phyloP scores from a whole-genome alignment of 1,140 invertebrate genomes.

The Drosophila sproati region DNA sequence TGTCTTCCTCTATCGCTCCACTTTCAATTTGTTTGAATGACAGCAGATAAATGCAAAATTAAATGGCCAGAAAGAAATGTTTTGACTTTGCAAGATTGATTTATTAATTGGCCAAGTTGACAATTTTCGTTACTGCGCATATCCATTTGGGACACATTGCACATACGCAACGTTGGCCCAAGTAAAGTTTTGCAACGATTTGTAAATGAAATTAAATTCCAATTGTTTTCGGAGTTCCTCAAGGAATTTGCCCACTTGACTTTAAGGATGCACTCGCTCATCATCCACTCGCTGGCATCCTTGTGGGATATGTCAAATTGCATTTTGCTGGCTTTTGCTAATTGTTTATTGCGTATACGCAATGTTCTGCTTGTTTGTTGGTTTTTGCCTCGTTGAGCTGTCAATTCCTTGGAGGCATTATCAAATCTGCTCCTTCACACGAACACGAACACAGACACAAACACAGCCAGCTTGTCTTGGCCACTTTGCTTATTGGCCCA shows the following conservation, averaged over 20 bases:
- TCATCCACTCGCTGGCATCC: neutral
- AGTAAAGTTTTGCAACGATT: constrained; percentile 7
- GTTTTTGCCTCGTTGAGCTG: constrained; percentile 52
- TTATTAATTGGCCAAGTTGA: constrained; percentile 76
- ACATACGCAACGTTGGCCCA: constrained; percentile 21
- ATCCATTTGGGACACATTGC: constrained; percentile 19
- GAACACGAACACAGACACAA: constrained; percentile 14
- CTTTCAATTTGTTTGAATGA: constrained; percentile 40
- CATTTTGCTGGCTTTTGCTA: constrained; percentile 55
- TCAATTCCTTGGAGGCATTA: constrained; percentile 53
- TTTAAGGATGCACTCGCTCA: constrained; percentile 27
- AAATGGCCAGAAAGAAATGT: constrained; percentile 44
- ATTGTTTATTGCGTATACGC: constrained; percentile 78
- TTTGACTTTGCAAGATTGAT: constrained; percentile 52
- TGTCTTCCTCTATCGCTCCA: neutral
- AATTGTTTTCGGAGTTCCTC: constrained; percentile 67
- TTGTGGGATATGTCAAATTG: constrained; percentile 44
- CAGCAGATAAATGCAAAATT: constrained; percentile 70
- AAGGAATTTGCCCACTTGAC: constrained; percentile 49
- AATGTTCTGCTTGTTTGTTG: constrained; percentile 13
- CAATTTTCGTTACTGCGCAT: constrained; percentile 40
- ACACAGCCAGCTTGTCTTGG: constrained; percentile 16
- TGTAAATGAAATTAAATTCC: constrained; percentile 69
- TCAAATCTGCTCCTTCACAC: constrained; percentile 14
- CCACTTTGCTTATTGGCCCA: constrained; percentile 74